A percentile compares a stretch with the other conserved stretches of the same genome.
Conservation (phyloP, 2,888 invertebrate species). For the Cybosia mesomella region DNA sequence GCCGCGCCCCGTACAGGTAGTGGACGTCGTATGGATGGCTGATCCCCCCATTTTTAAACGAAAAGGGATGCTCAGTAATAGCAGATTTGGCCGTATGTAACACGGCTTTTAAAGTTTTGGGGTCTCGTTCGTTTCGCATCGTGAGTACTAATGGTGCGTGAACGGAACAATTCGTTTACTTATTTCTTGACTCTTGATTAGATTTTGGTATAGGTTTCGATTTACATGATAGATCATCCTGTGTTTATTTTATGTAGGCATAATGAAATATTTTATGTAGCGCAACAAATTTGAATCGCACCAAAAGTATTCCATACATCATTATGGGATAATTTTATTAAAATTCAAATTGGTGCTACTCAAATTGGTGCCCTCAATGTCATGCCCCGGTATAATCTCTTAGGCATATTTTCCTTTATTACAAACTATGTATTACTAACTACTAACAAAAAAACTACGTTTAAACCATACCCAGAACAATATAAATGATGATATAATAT, state of each 20-base stretch:
- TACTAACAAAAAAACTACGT: too few relatives aligned
- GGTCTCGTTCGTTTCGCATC: slow-evolving; percentile 71
- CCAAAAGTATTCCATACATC: too few relatives aligned
- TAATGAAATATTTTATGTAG: not conserved
- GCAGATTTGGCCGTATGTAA: slow-evolving; percentile 69
- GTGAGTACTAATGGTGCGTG: slow-evolving; percentile 79
- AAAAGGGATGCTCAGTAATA: slow-evolving; percentile 73
- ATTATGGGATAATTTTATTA: too few relatives aligned
- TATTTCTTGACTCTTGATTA: slow-evolving; percentile 47
- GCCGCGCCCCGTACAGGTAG: slow-evolving; percentile 72
- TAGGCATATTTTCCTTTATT: too few relatives aligned
- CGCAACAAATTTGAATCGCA: not conserved
- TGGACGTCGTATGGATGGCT: slow-evolving; percentile 76
- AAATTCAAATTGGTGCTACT: too few relatives aligned
- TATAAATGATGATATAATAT: too few relatives aligned
- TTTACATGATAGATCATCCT: not conserved
- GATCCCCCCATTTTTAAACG: slow-evolving; percentile 75
- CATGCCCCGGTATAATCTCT: too few relatives aligned
- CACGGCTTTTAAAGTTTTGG: slow-evolving; percentile 67
- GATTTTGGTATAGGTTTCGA: slow-evolving; percentile 29
- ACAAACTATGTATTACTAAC: too few relatives aligned
- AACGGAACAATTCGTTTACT: slow-evolving; percentile 70
- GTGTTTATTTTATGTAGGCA: not conserved
- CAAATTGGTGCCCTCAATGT: too few relatives aligned
- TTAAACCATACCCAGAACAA: too few relatives aligned